Conservation (phyloP, 2,113 vertebrate genomes). For the Patagioenas fasciata region DNA sequence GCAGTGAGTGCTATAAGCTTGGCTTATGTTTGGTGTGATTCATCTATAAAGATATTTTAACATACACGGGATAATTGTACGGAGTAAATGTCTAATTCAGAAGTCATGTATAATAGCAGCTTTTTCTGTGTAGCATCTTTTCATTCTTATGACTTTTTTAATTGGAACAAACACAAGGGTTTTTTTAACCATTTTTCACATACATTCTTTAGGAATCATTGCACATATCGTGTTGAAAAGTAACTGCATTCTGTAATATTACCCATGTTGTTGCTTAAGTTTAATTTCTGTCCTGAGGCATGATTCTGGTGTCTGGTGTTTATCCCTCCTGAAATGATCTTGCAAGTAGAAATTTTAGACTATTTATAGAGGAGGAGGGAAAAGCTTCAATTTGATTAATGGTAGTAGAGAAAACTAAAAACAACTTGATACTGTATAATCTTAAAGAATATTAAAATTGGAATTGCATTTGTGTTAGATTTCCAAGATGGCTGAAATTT, state of each 20-base stretch:
- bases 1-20: not conserved
- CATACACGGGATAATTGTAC: not conserved
- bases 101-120: not conserved
- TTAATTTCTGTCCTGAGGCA: not conserved
- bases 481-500: slow-evolving; percentile 5
- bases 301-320: not conserved
- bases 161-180: not conserved
- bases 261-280: not conserved
- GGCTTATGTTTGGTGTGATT: not conserved
- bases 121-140: not conserved
- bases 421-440: not conserved
- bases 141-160: not conserved
- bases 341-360: not conserved
- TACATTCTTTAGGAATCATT: not conserved
- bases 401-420: not conserved
- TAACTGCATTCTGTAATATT: not conserved
- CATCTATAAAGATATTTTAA: not conserved
- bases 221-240: not conserved
- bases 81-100: not conserved
- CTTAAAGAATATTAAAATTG: not conserved
- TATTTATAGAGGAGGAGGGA: not conserved
- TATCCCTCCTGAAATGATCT: not conserved
- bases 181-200: not conserved
- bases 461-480: slow-evolving; percentile 8
- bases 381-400: not conserved